These are phyloP conservation scores for Ia io DNA, from an alignment of 2,113 vertebrate species.

Conservation along the genomic window DNA sequence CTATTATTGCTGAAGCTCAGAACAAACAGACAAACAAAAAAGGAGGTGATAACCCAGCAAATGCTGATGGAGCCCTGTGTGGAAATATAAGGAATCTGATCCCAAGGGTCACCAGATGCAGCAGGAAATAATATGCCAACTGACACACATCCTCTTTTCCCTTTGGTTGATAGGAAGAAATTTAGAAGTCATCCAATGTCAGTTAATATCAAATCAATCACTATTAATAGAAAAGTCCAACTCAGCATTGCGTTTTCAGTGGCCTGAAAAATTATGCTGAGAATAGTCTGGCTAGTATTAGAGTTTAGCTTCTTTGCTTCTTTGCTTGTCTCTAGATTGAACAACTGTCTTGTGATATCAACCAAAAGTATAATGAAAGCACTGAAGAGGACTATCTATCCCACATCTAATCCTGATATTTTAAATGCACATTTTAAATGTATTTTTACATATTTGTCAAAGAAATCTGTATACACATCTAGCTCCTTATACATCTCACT, in stretches of 20 bases:
- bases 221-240: slow-evolving; percentile 54
- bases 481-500: neutral
- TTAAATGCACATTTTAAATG: neutral
- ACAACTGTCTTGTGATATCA: neutral
- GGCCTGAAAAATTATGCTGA: slow-evolving; percentile 43
- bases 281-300: neutral
- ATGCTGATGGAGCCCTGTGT: neutral
- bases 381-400: slow-evolving; percentile 26
- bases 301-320: neutral
- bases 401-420: neutral
- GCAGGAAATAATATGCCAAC: neutral
- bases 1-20: neutral
- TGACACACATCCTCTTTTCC: neutral
- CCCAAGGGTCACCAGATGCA: neutral
- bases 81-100: neutral
- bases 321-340: slow-evolving; percentile 18
- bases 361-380: slow-evolving; percentile 58
- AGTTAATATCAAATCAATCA: slow-evolving; percentile 33
- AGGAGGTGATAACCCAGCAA: neutral
- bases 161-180: slow-evolving; percentile 21
- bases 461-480: neutral
- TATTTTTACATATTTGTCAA: neutral
- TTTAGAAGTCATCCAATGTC: slow-evolving; percentile 19
- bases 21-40: neutral
- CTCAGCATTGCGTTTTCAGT: slow-evolving; percentile 57